A percentile compares a stretch with the other conserved stretches of the same genome.
Conservation (phyloP, 2,113 vertebrate genomes). For the Paracanthobrama guichenoti region DNA sequence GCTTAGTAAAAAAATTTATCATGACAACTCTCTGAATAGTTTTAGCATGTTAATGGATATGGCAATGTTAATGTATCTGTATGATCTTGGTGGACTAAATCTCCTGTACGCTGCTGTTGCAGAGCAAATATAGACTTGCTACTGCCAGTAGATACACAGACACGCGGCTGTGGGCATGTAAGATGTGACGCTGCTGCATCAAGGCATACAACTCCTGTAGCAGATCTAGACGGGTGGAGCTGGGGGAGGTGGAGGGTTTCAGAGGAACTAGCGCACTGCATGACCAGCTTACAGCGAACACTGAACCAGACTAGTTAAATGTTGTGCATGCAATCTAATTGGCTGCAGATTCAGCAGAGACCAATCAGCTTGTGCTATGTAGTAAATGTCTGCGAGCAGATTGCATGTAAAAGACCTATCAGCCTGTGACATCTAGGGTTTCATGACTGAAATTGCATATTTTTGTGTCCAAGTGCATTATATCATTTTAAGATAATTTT, state of each 20-base stretch:
- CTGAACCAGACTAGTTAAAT: not conserved
- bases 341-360: not conserved
- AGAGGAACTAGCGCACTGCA: not conserved
- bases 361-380: no score
- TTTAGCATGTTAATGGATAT: not conserved
- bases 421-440: not conserved
- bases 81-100: not conserved
- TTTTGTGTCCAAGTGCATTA: no score
- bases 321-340: not conserved
- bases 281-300: not conserved
- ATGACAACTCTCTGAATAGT: not conserved
- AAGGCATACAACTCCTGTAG: not conserved
- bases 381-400: not conserved
- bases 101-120: no score
- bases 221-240: not conserved
- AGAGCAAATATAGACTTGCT: no score
- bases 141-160: no score
- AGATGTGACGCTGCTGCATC: not conserved
- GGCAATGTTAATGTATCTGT: not conserved
- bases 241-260: not conserved
- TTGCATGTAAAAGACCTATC: not conserved
- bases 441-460: no score
- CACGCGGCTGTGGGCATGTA: not conserved
- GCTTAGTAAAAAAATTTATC: not conserved
- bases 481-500: no score